Evolutionary conservation across 1,140 invertebrate genomes (phyloP).

Genomic region (Micrasema minimum): DNA sequence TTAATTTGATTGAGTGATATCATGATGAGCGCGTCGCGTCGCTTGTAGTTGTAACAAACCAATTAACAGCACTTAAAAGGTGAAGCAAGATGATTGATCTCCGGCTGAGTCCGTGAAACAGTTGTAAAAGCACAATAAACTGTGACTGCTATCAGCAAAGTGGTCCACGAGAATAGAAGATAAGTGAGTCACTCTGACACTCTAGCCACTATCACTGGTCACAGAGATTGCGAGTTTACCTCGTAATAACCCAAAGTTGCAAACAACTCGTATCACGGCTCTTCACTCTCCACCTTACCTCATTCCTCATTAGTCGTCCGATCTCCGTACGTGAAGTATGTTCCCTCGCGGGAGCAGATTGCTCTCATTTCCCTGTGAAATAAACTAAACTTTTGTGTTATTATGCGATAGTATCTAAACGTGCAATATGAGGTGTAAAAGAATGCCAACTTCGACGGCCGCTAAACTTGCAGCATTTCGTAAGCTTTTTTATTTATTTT

Average conservation of each 20-base stretch:
- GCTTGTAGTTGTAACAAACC: no score
- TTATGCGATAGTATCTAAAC: neutral
- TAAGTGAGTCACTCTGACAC: no score
- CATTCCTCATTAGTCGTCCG: slow-evolving; percentile 22
- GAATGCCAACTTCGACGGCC: slow-evolving; percentile 65
- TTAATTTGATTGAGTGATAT: no score
- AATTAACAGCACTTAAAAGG: no score
- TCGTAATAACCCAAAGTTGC: slow-evolving; percentile 18
- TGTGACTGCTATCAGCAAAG: neutral
- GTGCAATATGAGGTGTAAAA: slow-evolving; percentile 66
- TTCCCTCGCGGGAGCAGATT: neutral
- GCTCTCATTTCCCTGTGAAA: no score
- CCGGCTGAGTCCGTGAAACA: no score
- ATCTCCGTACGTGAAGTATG: slow-evolving; percentile 1
- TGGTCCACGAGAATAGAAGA: neutral
- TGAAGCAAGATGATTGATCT: no score
- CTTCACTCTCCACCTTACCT: neutral
- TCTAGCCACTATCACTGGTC: neutral
- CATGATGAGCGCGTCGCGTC: no score
- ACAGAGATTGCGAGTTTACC: slow-evolving; percentile 12
- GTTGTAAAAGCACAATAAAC: no score
- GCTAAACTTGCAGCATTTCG: slow-evolving; percentile 65
- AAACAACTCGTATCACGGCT: slow-evolving; percentile 6
- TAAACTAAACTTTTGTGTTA: slow-evolving; percentile 19
- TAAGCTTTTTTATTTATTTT: slow-evolving; percentile 66